Evolutionary conservation across 1,140 invertebrate species (phyloP).

Genomic region (Temnothorax curvispinosus): DNA sequence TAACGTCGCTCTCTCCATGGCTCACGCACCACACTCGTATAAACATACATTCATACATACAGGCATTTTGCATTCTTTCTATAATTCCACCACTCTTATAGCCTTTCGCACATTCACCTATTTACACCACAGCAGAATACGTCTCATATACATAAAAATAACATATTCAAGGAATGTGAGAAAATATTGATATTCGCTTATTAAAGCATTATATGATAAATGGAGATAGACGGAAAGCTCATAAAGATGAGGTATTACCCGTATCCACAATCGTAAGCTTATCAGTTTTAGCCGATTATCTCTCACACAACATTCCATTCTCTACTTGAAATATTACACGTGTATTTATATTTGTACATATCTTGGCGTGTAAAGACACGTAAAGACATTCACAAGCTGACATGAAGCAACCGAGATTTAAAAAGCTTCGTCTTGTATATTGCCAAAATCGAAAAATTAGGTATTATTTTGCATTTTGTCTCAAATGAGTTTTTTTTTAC

Average conservation of each 20-base stretch:
- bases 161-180: constrained; percentile 54
- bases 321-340: constrained; percentile 43
- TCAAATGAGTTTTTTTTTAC: background rate
- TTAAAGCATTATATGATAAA: constrained; percentile 58
- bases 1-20: constrained; percentile 30
- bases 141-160: constrained; percentile 63
- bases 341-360: constrained; percentile 57
- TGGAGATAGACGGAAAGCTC: constrained; percentile 59
- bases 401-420: background rate
- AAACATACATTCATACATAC: constrained; percentile 68
- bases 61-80: constrained; percentile 69
- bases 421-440: background rate
- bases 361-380: background rate
- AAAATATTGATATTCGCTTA: constrained; percentile 53
- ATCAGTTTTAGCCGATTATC: constrained; percentile 45
- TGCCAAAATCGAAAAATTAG: background rate
- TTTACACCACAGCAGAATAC: constrained; percentile 76
- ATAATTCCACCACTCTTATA: constrained; percentile 65
- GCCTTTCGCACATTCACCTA: constrained; percentile 79
- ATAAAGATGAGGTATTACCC: constrained; percentile 45
- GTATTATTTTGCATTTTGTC: background rate
- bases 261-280: constrained; percentile 47
- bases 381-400: background rate
- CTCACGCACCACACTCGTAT: constrained; percentile 59
- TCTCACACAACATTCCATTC: constrained; percentile 26